Percentiles rank a stretch among this genome's conserved stretches.
These are phyloP conservation scores for Drosophila punjabiensis DNA, from an alignment of 1,140 invertebrate species.

Conservation along the genomic window DNA sequence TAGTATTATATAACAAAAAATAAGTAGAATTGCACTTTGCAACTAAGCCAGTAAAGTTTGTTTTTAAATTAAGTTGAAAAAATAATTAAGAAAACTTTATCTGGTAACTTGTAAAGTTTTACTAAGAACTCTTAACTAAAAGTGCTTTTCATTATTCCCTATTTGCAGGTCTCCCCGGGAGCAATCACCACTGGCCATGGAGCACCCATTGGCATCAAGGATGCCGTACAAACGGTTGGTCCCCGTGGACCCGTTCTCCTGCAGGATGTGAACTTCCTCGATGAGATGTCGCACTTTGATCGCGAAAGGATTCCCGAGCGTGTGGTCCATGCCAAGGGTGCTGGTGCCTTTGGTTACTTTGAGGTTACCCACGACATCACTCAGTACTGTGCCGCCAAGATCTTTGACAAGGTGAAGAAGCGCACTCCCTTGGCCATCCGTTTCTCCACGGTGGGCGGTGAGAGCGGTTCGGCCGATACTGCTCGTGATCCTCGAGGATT, in stretches of 20 bases:
- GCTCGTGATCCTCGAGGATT: constrained; percentile 97
- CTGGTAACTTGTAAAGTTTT: neutral
- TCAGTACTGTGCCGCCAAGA: constrained; percentile 93
- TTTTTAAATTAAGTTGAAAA: too few species aligned
- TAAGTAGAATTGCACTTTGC: constrained; percentile 15
- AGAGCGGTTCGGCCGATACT: constrained; percentile 95
- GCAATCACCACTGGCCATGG: constrained; percentile 90
- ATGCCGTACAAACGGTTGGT: constrained; percentile 93
- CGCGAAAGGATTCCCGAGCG: constrained; percentile 98
- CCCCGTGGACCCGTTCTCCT: constrained; percentile 94
- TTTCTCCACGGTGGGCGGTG: constrained; percentile 90
- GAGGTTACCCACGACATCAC: constrained; percentile 97
- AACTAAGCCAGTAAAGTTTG: too few species aligned
- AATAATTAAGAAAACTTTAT: neutral
- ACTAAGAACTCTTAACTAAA: neutral
- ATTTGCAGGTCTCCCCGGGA: constrained; percentile 57
- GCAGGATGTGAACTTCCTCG: constrained; percentile 95
- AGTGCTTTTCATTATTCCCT: neutral
- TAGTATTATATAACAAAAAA: constrained; percentile 15
- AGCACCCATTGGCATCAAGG: constrained; percentile 92
- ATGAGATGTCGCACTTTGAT: constrained; percentile 97
- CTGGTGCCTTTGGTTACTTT: constrained; percentile 98
- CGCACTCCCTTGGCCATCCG: constrained; percentile 89
- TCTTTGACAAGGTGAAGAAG: constrained; percentile 95
- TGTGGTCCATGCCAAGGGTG: constrained; percentile 99